Conservation (phyloP, 1,140 invertebrate genomes). For the Plectus sambesii region DNA sequence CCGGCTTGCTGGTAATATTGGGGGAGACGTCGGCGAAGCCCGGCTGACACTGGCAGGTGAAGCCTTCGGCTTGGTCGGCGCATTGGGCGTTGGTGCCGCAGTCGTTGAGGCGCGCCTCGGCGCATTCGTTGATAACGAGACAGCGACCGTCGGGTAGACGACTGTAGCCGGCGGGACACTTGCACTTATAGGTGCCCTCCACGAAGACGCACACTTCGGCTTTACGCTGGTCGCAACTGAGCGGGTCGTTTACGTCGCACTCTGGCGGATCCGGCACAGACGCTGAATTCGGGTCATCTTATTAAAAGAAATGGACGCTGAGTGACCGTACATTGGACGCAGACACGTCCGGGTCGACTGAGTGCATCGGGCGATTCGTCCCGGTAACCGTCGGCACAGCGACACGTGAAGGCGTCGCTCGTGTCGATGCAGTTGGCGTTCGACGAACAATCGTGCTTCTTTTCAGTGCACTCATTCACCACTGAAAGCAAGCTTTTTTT, state of each 20-base stretch:
- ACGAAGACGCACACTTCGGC: slow-evolving; percentile 42
- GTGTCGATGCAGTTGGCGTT: slow-evolving; percentile 47
- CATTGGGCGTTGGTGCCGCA: slow-evolving; percentile 39
- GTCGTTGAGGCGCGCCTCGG: slow-evolving; percentile 31
- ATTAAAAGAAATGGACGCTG: not conserved
- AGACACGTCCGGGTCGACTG: slow-evolving; percentile 34
- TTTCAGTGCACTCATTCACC: slow-evolving; percentile 37
- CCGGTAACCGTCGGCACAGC: slow-evolving; percentile 41
- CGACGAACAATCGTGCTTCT: slow-evolving; percentile 41
- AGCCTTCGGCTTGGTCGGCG: slow-evolving; percentile 40
- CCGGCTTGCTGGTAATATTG: slow-evolving; percentile 17
- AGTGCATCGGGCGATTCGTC: slow-evolving; percentile 32
- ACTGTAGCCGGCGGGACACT: slow-evolving; percentile 37
- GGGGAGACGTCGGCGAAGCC: slow-evolving; percentile 42
- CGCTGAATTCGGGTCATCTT: slow-evolving; percentile 21
- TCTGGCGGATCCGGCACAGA: slow-evolving; percentile 35
- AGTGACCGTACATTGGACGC: slow-evolving; percentile 29
- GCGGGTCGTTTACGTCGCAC: slow-evolving; percentile 44
- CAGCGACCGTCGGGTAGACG: slow-evolving; percentile 43
- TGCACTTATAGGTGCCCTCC: slow-evolving; percentile 38
- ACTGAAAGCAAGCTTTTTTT: too few species aligned
- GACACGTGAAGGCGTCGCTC: slow-evolving; percentile 45
- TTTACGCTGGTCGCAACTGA: slow-evolving; percentile 41
- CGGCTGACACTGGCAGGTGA: slow-evolving; percentile 36
- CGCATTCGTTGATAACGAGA: slow-evolving; percentile 41